A percentile compares a stretch with the other conserved stretches of the same genome.
Evolutionary conservation across 1,140 invertebrate genomes (phyloP).

Genomic region (Orussus abietinus): DNA sequence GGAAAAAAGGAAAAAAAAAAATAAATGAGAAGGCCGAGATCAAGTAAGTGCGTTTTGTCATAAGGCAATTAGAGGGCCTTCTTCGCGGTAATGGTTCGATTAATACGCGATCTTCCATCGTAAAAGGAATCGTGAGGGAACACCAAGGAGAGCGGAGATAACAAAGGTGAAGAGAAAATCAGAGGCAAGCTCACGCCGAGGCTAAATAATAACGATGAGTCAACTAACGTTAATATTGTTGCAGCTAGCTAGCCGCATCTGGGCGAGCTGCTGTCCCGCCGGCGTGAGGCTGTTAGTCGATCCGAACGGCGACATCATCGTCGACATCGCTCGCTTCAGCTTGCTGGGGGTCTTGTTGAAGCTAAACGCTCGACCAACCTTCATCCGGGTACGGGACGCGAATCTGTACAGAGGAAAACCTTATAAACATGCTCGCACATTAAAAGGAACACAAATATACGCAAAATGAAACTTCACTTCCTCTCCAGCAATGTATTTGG

Average conservation of each 20-base stretch:
- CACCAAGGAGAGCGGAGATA: slow-evolving; percentile 4
- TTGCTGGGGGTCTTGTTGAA: slow-evolving; percentile 93
- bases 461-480: slow-evolving; percentile 31
- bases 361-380: slow-evolving; percentile 88
- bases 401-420: slow-evolving; percentile 60
- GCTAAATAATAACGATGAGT: slow-evolving; percentile 8
- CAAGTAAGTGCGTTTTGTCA: too few species aligned
- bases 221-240: slow-evolving; percentile 78
- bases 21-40: too few species aligned
- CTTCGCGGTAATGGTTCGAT: too few species aligned
- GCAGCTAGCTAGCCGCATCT: slow-evolving; percentile 79
- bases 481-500: too few species aligned
- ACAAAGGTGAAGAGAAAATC: slow-evolving; percentile 1
- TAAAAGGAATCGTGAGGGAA: too few species aligned
- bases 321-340: slow-evolving; percentile 87
- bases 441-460: too few species aligned
- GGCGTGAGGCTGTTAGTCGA: slow-evolving; percentile 74
- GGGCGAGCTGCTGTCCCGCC: slow-evolving; percentile 65
- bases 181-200: neutral
- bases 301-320: slow-evolving; percentile 89
- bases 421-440: too few species aligned
- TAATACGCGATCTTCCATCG: too few species aligned
- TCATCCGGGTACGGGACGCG: slow-evolving; percentile 76
- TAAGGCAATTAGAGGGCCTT: too few species aligned
- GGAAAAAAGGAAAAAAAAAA: too few species aligned